Conservation (phyloP, 1,140 invertebrate species). For the Mya arenaria region DNA sequence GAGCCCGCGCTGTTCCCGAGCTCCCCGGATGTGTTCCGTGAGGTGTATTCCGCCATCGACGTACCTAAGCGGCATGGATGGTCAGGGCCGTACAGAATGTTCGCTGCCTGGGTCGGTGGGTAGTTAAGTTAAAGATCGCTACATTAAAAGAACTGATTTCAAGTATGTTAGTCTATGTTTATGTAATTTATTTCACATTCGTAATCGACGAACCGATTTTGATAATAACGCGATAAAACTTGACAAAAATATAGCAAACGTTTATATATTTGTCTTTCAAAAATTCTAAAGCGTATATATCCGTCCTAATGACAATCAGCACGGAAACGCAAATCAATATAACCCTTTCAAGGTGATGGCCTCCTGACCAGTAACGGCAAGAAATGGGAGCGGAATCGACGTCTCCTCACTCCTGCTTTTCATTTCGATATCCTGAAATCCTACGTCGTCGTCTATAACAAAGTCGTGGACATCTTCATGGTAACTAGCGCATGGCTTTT, state of each 20-base stretch:
- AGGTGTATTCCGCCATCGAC: conserved; percentile 1
- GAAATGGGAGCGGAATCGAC: conserved; percentile 90
- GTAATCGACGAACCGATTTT: too few relatives aligned
- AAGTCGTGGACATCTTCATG: conserved; percentile 69
- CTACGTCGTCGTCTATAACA: conserved; percentile 90
- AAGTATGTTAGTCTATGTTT: too few relatives aligned
- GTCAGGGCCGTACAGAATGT: conserved; percentile 36
- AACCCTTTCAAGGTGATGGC: conserved; percentile 67
- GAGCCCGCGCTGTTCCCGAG: not conserved
- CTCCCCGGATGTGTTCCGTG: not conserved
- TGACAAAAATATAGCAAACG: too few relatives aligned
- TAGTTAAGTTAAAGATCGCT: too few relatives aligned
- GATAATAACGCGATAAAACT: too few relatives aligned
- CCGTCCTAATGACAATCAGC: too few relatives aligned
- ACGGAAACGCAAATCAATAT: too few relatives aligned
- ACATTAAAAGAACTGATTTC: too few relatives aligned
- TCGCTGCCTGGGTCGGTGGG: conserved; percentile 17
- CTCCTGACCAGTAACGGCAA: conserved; percentile 83
- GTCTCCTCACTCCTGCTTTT: conserved; percentile 94
- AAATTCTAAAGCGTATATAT: too few relatives aligned
- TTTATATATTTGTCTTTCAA: too few relatives aligned
- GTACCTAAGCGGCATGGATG: conserved; percentile 27
- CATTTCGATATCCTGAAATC: conserved; percentile 93
- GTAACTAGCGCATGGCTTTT: conserved; percentile 30
- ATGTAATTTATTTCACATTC: too few relatives aligned